Base-by-base conservation (phyloP, 2,113 vertebrate species). In the Atherinomorus stipes region DNA sequence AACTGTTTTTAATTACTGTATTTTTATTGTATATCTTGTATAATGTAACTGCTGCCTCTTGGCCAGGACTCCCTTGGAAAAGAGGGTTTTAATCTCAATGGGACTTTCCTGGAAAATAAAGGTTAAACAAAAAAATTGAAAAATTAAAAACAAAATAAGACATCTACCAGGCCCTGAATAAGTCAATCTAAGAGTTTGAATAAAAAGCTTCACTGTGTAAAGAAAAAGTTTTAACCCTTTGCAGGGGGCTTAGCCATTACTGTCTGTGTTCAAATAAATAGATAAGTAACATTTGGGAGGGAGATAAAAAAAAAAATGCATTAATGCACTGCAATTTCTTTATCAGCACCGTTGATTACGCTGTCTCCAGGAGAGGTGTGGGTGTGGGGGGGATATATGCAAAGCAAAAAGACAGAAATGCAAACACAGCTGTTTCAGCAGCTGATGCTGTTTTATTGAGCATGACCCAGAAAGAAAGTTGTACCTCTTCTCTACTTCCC, bases 391-490 rank as follows among this genome's bases (percentile, higher is more conserved):
- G n/a, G 23, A 42, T 47, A 31, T 47, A 47, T 40, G 4, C 45
- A 61, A 68, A 11, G 56, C 15, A 66, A 51, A 54, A 53, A 28
- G 59, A 28, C 9, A n/a, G 42, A 72, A 74, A 58, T 5, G 83
- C 61, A 25, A 51, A 73, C 61, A 7, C 77, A 62, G 71, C 71
- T 50, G 63, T 83, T 76, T 60, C 49, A 23, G 66, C 23, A 52
- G 67, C 79, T 76, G 73, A 83, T 50, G 25, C 64, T 2, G 50
- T 53, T 58, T 34, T 26, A 47, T 13, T 16, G 54, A 81, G 62
- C 16, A 2, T 70, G 77, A 80, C 76, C 71, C 62, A 82, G 76
- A 87, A 31, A 76, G 19, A 66, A 44, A 67, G 47, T n/a, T 28
- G 59, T n/a, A n/a, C n/a, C n/a, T n/a, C n/a, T n/a, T n/a, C n/a